phyloP scores from a whole-genome alignment of 2,797 vertebrate species.

The Percopsis omiscomaycus region DNA sequence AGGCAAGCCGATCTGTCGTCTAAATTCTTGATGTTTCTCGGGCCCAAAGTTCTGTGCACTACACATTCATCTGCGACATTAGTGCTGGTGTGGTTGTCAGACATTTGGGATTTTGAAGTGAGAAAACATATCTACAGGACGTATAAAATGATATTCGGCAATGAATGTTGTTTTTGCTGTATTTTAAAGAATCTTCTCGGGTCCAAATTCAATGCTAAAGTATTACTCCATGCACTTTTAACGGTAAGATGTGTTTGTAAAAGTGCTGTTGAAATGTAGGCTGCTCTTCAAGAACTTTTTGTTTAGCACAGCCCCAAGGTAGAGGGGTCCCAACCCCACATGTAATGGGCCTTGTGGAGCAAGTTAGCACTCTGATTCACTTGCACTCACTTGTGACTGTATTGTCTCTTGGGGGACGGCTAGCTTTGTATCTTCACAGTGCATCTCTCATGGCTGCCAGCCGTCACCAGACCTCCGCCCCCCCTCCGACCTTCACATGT shows the following conservation, averaged over 20 bases:
- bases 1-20: too few species aligned
- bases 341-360: conserved; percentile 33
- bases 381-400: conserved; percentile 42
- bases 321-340: conserved; percentile 5
- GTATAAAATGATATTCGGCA: conserved; percentile 1
- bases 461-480: conserved; percentile 11
- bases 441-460: conserved; percentile 38
- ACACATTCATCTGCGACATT: too few species aligned
- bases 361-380: conserved; percentile 48
- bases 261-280: conserved; percentile 10
- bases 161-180: conserved; percentile 18
- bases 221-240: conserved; percentile 4
- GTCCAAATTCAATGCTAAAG: too few species aligned
- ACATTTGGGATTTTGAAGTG: conserved; percentile 26
- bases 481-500: conserved; percentile 22
- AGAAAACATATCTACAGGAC: conserved; percentile 17
- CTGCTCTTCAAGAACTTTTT: conserved; percentile 26
- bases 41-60: too few species aligned
- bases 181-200: too few species aligned
- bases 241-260: conserved; percentile 15
- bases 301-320: conserved; percentile 23
- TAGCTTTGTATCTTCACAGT: conserved; percentile 36
- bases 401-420: conserved; percentile 42
- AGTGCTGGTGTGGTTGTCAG: not conserved
- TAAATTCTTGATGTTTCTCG: too few species aligned